Evolutionary conservation across 2,113 vertebrate genomes (phyloP), one percentile per base, ranked within the genome.

Genomic region (Phalacrocorax pelagicus): DNA sequence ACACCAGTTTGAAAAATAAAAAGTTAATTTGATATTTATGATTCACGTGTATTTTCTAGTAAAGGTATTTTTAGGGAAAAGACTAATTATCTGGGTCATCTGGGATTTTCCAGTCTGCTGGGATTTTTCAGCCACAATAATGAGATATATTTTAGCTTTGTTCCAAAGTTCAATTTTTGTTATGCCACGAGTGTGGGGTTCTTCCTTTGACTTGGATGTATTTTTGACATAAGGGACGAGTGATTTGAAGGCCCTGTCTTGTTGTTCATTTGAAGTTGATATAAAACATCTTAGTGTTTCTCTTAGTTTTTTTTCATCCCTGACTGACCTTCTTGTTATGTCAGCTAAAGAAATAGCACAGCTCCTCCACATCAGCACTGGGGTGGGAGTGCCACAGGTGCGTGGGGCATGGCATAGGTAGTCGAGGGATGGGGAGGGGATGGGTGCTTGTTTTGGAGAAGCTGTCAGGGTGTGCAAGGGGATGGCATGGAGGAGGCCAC

Each of bases 361-460:
- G 19, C 4, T 84, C 3, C 49, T 86, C 38, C 0, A 1, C 1
- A 2, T 55, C 52, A 75, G 47, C 0, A 0, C 22, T 0, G 20
- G 12, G 44, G 54, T 1, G 2, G 29, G 42, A 66, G 34, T 19
- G 42, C 12, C 5, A 8, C 2, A 6, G 21, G 26, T 2, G 3
- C 26, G 4, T 1, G 1, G 18, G 47, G 26, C n/a, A 3, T 1
- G 1, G 36, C 49, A 77, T 0, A 0, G 18, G 11, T 23, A 61
- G 34, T 21, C 0, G 1, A 58, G 30, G 21, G 46, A 73, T 1
- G 0, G 12, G 12, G 12, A 40, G 26, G 7, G 40, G 49, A 12
- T 15, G 29, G 54, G 58, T 81, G 13, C 15, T 73, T 92, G 17
- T 73, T 79, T 81, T 92, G 63, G 46, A 84, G 59, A 70, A 55